phyloP scores from a whole-genome alignment of 2,888 invertebrate species.

The Melieria crassipennis region DNA sequence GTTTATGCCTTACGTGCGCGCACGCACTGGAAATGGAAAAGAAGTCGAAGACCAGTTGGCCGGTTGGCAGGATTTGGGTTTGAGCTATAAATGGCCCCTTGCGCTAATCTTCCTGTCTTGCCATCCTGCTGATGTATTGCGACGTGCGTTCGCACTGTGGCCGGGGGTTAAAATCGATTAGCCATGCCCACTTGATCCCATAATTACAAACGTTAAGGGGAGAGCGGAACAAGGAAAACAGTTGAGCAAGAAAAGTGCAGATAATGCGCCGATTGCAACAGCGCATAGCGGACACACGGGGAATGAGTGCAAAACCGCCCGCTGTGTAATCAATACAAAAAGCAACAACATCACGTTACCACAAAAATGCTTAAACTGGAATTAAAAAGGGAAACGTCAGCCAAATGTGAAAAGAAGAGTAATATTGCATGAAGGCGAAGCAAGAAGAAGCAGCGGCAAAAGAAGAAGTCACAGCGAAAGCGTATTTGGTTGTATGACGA shows the following conservation, averaged over 20 bases:
- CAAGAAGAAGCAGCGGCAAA: too few species aligned
- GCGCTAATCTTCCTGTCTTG: too few species aligned
- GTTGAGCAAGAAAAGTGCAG: conserved; percentile 1
- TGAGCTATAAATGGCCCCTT: conserved; percentile 24
- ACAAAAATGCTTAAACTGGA: conserved; percentile 4
- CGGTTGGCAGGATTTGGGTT: not conserved
- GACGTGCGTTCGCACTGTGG: not conserved
- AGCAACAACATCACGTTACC: not conserved
- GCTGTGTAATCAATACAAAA: not conserved
- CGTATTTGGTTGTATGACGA: too few species aligned
- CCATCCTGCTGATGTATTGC: too few species aligned
- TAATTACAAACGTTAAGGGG: conserved; percentile 52
- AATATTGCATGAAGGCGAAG: too few species aligned
- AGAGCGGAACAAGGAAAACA: conserved; percentile 18
- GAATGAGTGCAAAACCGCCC: not conserved
- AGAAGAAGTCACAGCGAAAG: too few species aligned
- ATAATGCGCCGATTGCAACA: too few species aligned
- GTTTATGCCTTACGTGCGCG: conserved; percentile 48
- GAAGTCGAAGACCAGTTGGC: not conserved
- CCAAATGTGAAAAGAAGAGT: not conserved
- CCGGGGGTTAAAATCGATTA: conserved; percentile 58
- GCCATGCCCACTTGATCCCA: conserved; percentile 64
- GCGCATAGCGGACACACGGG: not conserved
- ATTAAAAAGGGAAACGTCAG: conserved; percentile 10
- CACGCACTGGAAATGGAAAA: not conserved